These are phyloP conservation scores for Ypsolopha scabrella DNA, from an alignment of 2,888 invertebrate genomes.

Conservation along the genomic window DNA sequence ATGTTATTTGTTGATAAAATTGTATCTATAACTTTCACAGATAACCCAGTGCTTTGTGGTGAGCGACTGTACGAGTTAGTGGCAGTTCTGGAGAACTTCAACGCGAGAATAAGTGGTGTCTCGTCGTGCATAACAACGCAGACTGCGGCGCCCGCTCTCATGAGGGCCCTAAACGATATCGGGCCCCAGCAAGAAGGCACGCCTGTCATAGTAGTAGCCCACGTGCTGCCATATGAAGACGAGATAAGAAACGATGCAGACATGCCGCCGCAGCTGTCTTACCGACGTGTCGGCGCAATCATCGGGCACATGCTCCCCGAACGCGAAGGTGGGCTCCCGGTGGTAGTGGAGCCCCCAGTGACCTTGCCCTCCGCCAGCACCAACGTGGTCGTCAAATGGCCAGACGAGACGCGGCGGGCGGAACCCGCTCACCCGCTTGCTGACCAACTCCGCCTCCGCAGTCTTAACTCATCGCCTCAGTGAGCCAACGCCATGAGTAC, in stretches of 20 bases:
- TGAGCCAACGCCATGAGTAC: slow-evolving; percentile 20
- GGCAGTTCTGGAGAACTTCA: slow-evolving; percentile 76
- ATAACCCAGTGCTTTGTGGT: slow-evolving; percentile 86
- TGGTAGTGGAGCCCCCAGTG: slow-evolving; percentile 53
- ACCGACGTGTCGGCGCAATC: slow-evolving; percentile 45
- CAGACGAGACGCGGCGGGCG: slow-evolving; percentile 33
- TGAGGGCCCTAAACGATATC: slow-evolving; percentile 49
- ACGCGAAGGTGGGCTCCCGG: slow-evolving; percentile 44
- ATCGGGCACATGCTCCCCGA: slow-evolving; percentile 49
- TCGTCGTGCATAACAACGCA: slow-evolving; percentile 64
- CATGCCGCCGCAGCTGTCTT: slow-evolving; percentile 27
- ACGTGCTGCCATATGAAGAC: slow-evolving; percentile 20
- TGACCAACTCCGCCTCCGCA: slow-evolving; percentile 45
- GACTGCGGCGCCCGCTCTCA: slow-evolving; percentile 37
- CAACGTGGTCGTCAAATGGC: slow-evolving; percentile 56
- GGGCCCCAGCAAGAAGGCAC: slow-evolving; percentile 28
- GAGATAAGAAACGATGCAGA: slow-evolving; percentile 16
- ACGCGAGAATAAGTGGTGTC: slow-evolving; percentile 78
- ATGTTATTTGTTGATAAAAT: not conserved
- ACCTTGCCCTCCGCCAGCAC: slow-evolving; percentile 43
- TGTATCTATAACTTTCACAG: slow-evolving; percentile 53
- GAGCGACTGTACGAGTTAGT: slow-evolving; percentile 78
- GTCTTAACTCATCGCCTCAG: slow-evolving; percentile 44
- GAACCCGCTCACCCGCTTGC: slow-evolving; percentile 20
- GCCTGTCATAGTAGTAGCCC: slow-evolving; percentile 41